Percentiles rank a stretch among this genome's conserved stretches.
These are phyloP conservation scores for Marronus borbonicus DNA, from an alignment of 2,888 invertebrate species.

Conservation along the genomic window DNA sequence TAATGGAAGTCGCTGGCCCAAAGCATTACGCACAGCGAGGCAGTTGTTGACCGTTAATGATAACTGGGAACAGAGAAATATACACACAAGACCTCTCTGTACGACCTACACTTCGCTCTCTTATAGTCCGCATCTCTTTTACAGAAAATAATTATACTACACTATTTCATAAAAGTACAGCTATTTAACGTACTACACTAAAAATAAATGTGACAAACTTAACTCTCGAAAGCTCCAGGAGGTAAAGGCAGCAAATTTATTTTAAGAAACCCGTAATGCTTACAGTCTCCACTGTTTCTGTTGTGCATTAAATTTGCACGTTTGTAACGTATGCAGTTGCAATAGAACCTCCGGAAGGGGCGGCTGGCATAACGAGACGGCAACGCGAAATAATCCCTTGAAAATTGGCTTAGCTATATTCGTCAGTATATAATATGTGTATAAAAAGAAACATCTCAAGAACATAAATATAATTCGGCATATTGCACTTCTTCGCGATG, in stretches of 20 bases:
- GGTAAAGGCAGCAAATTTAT: conserved; percentile 27
- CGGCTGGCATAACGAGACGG: background rate
- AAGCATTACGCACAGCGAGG: conserved; percentile 26
- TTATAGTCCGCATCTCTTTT: conserved; percentile 20
- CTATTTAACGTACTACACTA: conserved; percentile 12
- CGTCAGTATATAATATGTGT: too few relatives aligned
- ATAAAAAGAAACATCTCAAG: too few relatives aligned
- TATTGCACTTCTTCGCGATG: too few relatives aligned
- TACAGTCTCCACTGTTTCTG: background rate
- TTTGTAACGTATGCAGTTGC: background rate
- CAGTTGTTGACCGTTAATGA: conserved; percentile 33
- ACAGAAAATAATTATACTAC: conserved; percentile 24
- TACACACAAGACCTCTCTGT: background rate
- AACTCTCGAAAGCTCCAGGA: conserved; percentile 21
- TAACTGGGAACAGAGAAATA: conserved; percentile 13
- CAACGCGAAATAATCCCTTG: too few relatives aligned
- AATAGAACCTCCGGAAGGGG: background rate
- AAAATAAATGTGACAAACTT: conserved; percentile 36
- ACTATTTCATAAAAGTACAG: conserved; percentile 15
- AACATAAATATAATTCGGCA: too few relatives aligned
- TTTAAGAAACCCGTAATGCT: background rate
- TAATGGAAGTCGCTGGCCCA: conserved; percentile 28
- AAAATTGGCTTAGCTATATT: too few relatives aligned
- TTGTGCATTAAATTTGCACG: background rate
- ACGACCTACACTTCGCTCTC: conserved; percentile 15